phyloP scores from a whole-genome alignment of 2,888 invertebrate genomes.

The Kryphioiulus occultus region DNA sequence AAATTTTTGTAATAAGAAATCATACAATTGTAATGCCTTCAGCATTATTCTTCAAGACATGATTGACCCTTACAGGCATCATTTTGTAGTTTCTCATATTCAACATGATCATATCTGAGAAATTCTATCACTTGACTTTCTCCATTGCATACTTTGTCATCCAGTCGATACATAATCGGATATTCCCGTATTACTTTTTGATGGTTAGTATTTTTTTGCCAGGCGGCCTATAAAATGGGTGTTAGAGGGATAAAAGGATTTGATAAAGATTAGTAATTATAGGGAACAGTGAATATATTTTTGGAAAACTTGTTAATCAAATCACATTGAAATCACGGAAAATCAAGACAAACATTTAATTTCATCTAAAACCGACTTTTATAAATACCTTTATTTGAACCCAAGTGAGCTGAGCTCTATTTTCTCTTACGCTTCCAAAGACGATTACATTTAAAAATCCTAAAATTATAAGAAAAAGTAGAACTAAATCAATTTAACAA shows the following conservation, averaged over 20 bases:
- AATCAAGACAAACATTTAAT: neutral
- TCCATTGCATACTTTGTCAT: slow-evolving; percentile 50
- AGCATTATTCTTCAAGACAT: slow-evolving; percentile 50
- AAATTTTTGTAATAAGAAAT: neutral
- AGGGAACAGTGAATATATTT: neutral
- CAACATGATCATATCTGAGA: slow-evolving; percentile 53
- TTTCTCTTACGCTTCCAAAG: slow-evolving; percentile 52
- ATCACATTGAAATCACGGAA: neutral
- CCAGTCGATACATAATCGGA: slow-evolving; percentile 52
- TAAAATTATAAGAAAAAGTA: slow-evolving; percentile 29
- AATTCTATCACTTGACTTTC: slow-evolving; percentile 52
- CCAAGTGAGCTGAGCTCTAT: slow-evolving; percentile 50
- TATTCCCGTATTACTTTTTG: slow-evolving; percentile 52
- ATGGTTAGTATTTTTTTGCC: slow-evolving; percentile 50
- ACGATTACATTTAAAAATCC: slow-evolving; percentile 52
- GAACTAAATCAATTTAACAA: neutral
- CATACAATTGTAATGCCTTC: neutral
- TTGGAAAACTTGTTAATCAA: neutral
- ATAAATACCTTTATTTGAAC: slow-evolving; percentile 53
- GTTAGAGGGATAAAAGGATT: neutral
- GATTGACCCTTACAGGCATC: slow-evolving; percentile 52
- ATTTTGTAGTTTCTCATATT: slow-evolving; percentile 52
- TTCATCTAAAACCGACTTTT: neutral
- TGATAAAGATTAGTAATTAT: neutral
- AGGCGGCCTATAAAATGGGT: slow-evolving; percentile 47